Evolutionary conservation across 2,888 invertebrate species (phyloP), one percentile per base, ranked within the genome.

Genomic region (Catocala fraxini): DNA sequence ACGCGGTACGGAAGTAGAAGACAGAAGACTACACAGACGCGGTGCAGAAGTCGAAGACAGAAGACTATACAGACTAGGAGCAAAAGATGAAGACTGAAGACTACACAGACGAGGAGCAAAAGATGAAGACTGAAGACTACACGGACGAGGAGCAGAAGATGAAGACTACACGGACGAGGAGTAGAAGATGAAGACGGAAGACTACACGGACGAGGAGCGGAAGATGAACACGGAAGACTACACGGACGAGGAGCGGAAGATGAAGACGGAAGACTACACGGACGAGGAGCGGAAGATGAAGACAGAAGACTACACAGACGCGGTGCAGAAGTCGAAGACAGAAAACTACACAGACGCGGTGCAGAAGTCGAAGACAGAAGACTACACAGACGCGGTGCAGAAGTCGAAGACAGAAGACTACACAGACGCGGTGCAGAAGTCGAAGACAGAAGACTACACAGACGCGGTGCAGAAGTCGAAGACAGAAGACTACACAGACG

Each of bases 271-370:
- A 56, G 45, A 68, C 47, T 7, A 57, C 53, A 47, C 63, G 6
- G 60, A 58, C 55, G 56, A 49, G 57, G 55, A 6, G 68, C 12
- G 11, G 64, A 46, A 59, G 56, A 59, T 55, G 48, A 62, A 51
- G 45, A 45, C n/a, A 41, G 51, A 55, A 46, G 51, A 46, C 51
- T 46, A 55, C 49, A 39, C 41, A 49, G 41, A 46, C 11, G 55
- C 51, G 41, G 51, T 9, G 41, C 11, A 25, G 43, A 56, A 42
- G 33, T 35, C n/a, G 54, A 70, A 68, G 60, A 59, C 13, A 6
- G 63, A 46, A 34, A 45, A 57, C 45, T 35, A 47, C 34, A 35
- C 15, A 6, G 47, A 55, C 47, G 55, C 35, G 55, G 39, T 5
- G 54, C 25, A 4, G 55, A 47, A 39, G 47, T 39, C 9, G 15